Conservation (phyloP, 2,113 vertebrate species). For the Eidolon helvum region DNA sequence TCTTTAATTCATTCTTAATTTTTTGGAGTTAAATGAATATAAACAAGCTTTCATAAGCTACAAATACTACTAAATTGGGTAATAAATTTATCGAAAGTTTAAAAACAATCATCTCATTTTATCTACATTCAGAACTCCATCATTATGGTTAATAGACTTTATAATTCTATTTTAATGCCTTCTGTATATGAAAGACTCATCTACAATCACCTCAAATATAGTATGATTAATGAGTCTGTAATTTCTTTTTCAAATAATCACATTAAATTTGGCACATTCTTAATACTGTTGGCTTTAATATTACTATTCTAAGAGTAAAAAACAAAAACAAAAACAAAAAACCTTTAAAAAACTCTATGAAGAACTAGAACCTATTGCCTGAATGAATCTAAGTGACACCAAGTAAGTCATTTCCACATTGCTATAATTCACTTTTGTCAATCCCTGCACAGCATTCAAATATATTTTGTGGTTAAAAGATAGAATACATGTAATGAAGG, state of each 20-base stretch:
- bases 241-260: conserved; percentile 57
- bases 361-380: neutral
- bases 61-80: neutral
- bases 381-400: neutral
- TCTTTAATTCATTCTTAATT: neutral
- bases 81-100: conserved; percentile 64
- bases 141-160: conserved; percentile 72
- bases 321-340: no score
- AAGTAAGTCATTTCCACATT: neutral
- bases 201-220: conserved; percentile 61
- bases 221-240: neutral
- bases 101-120: conserved; percentile 73
- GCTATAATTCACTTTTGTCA: neutral
- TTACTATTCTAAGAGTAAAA: neutral
- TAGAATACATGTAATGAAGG: neutral
- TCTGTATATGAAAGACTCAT: conserved; percentile 62
- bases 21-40: conserved; percentile 4
- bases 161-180: conserved; percentile 68
- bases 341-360: neutral
- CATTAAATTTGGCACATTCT: neutral
- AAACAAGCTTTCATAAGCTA: neutral
- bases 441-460: neutral
- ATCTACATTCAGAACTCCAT: conserved; percentile 58
- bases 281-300: conserved; percentile 11
- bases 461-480: conserved; percentile 2